Evolutionary conservation across 1,140 invertebrate genomes (phyloP).

Genomic region (Liolophura sinensis): DNA sequence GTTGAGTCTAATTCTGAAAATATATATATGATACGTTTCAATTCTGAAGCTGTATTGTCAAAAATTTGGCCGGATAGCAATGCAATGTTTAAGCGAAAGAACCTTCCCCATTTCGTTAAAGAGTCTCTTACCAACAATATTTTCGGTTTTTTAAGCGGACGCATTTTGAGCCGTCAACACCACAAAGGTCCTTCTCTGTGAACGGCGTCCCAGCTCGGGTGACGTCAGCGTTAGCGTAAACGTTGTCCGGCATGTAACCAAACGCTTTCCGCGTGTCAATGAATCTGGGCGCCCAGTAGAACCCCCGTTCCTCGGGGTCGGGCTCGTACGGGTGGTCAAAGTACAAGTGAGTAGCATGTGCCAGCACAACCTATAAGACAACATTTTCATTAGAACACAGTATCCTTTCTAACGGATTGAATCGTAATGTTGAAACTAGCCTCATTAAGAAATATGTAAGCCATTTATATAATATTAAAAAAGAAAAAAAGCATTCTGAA

Average conservation of each 20-base stretch:
- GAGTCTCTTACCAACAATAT: conserved; percentile 38
- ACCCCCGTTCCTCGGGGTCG: conserved; percentile 46
- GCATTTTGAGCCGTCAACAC: conserved; percentile 11
- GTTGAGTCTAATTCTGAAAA: no score
- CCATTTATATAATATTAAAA: neutral
- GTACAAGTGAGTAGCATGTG: conserved; percentile 49
- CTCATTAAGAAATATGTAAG: no score
- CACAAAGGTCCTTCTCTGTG: conserved; percentile 10
- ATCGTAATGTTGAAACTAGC: no score
- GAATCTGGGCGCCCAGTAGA: conserved; percentile 49
- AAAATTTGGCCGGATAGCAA: no score
- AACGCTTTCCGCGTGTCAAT: conserved; percentile 39
- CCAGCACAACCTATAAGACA: conserved; percentile 38
- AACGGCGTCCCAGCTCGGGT: conserved; percentile 22
- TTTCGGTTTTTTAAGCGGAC: conserved; percentile 27
- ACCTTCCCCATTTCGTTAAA: neutral
- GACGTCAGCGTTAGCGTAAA: conserved; percentile 44
- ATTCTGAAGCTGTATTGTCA: no score
- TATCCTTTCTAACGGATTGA: neutral
- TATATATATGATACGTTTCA: no score
- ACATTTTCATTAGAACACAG: neutral
- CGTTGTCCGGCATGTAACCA: conserved; percentile 37
- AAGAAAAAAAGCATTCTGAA: neutral
- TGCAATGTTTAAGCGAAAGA: no score
- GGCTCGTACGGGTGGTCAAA: conserved; percentile 54